Percentiles rank a stretch among this genome's conserved stretches.
phyloP scores from a whole-genome alignment of 2,797 vertebrate species.

The Malurus leucopterus region DNA sequence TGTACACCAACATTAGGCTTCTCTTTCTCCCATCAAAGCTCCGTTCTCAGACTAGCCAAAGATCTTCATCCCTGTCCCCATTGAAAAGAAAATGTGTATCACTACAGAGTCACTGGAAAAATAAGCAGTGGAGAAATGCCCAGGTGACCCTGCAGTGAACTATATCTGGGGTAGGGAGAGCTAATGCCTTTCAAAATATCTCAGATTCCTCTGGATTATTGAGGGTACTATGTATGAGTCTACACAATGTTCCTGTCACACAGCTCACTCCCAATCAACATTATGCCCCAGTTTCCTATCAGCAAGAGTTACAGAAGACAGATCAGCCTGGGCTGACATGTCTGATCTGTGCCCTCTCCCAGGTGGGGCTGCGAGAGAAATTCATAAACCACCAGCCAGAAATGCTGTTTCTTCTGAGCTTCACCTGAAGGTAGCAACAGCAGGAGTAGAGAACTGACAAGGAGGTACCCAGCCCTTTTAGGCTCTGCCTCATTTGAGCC shows the following conservation, averaged over 20 bases:
- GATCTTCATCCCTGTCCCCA: background rate
- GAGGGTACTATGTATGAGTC: background rate
- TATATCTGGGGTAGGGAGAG: accelerated
- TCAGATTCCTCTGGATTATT: background rate
- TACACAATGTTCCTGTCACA: background rate
- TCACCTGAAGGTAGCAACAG: background rate
- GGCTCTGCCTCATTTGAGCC: background rate
- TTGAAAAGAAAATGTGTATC: background rate
- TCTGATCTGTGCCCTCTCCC: background rate
- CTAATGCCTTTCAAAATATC: background rate
- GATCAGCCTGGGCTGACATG: background rate
- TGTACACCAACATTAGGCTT: background rate
- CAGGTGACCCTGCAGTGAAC: background rate
- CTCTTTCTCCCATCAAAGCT: background rate
- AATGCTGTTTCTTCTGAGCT: background rate
- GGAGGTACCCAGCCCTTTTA: background rate
- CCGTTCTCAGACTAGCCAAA: background rate
- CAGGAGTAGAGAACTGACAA: background rate
- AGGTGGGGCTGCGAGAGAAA: background rate
- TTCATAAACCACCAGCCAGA: background rate
- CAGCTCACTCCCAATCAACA: background rate
- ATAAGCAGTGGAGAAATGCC: background rate
- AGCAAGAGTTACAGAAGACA: background rate
- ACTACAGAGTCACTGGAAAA: background rate
- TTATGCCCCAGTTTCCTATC: background rate